Percentiles rank a stretch among this genome's conserved stretches.
Conservation (phyloP, 2,113 vertebrate species). For the Oxygymnocypris stewartii region DNA sequence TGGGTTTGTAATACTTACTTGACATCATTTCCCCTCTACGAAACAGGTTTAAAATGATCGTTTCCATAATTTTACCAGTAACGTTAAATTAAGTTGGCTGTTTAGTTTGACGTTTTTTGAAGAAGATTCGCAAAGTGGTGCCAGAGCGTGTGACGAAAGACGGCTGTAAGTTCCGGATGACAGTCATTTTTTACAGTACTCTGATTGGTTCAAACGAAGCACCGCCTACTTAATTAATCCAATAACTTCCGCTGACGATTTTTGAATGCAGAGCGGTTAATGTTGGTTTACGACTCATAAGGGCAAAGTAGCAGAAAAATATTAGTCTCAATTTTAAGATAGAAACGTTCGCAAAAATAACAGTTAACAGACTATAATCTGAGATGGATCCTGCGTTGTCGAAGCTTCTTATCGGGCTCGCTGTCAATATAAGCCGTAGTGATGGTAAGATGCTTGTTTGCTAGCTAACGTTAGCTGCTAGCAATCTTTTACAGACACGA, state of each 20-base stretch:
- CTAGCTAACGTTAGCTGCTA: conserved; percentile 3
- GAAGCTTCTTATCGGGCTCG: conserved; percentile 43
- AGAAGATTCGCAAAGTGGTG: not conserved
- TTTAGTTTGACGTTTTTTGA: not conserved
- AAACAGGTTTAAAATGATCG: not conserved
- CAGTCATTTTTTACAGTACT: conserved; percentile 4
- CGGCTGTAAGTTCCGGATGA: not conserved
- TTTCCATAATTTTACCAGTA: not conserved
- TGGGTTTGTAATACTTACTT: not conserved
- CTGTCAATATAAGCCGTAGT: conserved; percentile 52
- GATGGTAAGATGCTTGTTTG: conserved; percentile 49
- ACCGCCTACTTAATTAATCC: not conserved
- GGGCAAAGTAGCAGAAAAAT: not conserved
- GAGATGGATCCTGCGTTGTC: conserved; percentile 43
- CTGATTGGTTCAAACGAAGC: not conserved
- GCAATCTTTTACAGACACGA: not conserved
- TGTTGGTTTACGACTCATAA: not conserved
- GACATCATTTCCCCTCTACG: not conserved
- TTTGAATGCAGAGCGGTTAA: conserved; percentile 61
- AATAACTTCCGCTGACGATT: conserved; percentile 53
- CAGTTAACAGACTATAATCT: not conserved
- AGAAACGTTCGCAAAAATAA: not conserved
- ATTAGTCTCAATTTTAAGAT: not conserved
- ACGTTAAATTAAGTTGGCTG: not conserved
- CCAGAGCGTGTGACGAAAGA: not conserved